Conservation (phyloP, 2,113 vertebrate species). For the Andinoacara biseriatus region DNA sequence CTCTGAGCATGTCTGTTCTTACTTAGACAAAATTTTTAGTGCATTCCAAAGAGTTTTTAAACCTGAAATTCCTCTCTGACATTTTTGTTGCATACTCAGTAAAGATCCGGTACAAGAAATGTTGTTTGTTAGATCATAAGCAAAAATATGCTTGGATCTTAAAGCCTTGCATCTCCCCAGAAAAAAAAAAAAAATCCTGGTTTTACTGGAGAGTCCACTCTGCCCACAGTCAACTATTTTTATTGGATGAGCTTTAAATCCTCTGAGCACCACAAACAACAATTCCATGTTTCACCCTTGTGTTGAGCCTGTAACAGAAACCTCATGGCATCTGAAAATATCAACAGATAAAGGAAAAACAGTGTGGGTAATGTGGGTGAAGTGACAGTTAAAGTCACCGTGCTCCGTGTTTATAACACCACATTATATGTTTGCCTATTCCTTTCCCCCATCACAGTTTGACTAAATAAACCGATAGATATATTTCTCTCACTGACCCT, state of each 20-base stretch:
- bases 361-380: conserved; percentile 5
- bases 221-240: neutral
- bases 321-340: conserved; percentile 11
- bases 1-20: neutral
- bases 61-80: neutral
- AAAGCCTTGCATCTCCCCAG: neutral
- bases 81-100: neutral
- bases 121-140: neutral
- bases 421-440: neutral
- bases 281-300: conserved; percentile 6
- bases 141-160: neutral
- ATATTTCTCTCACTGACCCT: conserved; percentile 13
- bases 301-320: neutral
- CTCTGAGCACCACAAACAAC: conserved; percentile 11
- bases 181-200: neutral
- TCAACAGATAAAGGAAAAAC: conserved; percentile 15
- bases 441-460: conserved; percentile 5
- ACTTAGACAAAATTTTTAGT: neutral
- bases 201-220: neutral
- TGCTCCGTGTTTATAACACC: neutral
- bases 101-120: neutral
- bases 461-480: conserved; percentile 18
- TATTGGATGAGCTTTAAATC: conserved; percentile 6
- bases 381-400: conserved; percentile 2
- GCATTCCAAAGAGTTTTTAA: neutral